phyloP scores from a whole-genome alignment of 1,140 invertebrate species.

The Cydia splendana region DNA sequence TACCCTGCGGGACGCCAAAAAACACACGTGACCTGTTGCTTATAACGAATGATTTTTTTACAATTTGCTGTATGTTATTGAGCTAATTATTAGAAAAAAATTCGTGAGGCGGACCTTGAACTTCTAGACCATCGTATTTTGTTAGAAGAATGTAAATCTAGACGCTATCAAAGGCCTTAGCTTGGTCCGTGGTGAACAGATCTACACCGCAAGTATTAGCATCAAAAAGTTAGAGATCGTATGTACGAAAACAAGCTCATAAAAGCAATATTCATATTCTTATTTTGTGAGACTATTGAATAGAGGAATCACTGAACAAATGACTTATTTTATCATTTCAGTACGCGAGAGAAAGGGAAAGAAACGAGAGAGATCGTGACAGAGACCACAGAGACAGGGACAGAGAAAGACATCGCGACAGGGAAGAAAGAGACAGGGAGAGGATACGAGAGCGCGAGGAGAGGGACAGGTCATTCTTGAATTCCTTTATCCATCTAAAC shows the following conservation, averaged over 20 bases:
- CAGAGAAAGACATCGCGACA: slow-evolving; percentile 70
- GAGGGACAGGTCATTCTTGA: slow-evolving; percentile 65
- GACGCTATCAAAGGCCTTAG: neutral
- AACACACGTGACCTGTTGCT: no score
- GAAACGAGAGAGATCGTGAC: slow-evolving; percentile 76
- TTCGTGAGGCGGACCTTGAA: neutral
- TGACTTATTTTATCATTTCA: slow-evolving; percentile 49
- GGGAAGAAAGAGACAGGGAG: slow-evolving; percentile 76
- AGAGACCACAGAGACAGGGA: slow-evolving; percentile 77
- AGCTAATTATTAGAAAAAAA: neutral
- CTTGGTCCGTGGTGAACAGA: neutral
- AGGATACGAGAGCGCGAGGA: slow-evolving; percentile 74
- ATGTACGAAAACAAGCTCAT: no score
- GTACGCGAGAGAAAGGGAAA: slow-evolving; percentile 78
- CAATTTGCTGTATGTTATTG: no score
- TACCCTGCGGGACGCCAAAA: neutral
- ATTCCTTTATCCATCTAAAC: neutral
- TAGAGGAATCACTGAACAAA: no score
- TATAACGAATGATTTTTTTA: no score
- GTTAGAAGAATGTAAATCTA: neutral
- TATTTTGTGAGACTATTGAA: no score
- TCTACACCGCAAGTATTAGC: no score
- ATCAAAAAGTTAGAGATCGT: no score
- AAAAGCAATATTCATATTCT: no score
- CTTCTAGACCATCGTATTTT: neutral